phyloP scores from a whole-genome alignment of 2,113 vertebrate genomes.

The Leptosomus discolor region DNA sequence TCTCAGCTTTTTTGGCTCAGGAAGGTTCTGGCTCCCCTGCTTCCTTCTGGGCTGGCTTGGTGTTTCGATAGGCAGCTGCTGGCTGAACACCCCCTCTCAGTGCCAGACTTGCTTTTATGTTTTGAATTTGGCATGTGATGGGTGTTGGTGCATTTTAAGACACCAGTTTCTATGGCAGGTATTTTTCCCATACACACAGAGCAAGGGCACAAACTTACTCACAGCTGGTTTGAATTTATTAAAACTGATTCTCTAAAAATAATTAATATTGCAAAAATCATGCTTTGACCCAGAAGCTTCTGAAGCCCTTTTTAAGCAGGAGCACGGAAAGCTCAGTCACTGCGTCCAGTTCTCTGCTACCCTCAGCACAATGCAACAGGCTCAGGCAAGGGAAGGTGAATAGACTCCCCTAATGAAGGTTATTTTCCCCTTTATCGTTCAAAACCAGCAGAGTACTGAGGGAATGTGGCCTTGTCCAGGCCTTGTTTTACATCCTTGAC shows the following conservation, averaged over 20 bases:
- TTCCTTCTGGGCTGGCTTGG: background rate
- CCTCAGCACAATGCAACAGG: accelerated
- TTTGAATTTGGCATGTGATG: background rate
- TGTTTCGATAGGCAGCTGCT: background rate
- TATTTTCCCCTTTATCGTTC: background rate
- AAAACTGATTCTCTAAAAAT: background rate
- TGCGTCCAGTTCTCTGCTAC: background rate
- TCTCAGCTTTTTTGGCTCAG: background rate
- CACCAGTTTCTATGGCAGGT: background rate
- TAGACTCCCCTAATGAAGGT: accelerated
- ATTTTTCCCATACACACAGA: background rate
- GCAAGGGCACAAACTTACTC: accelerated
- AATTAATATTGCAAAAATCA: background rate
- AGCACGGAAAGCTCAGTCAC: background rate
- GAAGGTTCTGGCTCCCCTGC: background rate
- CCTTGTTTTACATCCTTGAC: background rate
- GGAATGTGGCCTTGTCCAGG: background rate
- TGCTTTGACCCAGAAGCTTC: background rate
- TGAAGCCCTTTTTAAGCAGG: background rate
- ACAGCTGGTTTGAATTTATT: background rate
- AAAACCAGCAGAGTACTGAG: background rate
- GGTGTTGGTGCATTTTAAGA: background rate
- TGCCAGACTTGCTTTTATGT: background rate
- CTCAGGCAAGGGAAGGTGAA: background rate
- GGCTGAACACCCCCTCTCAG: accelerated